Percentiles rank a stretch among this genome's conserved stretches.
Evolutionary conservation across 2,888 invertebrate species (phyloP).

Genomic region (Protonemura montana): DNA sequence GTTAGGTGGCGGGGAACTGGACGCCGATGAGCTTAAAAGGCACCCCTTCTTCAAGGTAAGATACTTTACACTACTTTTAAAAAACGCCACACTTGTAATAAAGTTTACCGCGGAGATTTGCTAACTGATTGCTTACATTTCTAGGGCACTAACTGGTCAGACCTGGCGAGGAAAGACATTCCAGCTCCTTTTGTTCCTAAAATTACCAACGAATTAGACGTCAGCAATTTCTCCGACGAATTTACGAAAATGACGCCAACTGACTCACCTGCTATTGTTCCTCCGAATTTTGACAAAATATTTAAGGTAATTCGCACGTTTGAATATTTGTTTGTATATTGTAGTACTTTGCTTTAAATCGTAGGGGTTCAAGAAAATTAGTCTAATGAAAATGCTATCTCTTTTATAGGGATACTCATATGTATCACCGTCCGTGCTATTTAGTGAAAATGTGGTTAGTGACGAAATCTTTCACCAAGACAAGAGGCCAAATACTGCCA

Average conservation of each 20-base stretch:
- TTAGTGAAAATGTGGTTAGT: constrained; percentile 79
- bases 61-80: neutral
- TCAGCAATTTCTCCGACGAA: constrained; percentile 95
- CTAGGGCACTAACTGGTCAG: constrained; percentile 80
- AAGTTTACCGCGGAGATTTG: neutral
- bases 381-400: neutral
- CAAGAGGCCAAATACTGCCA: constrained; percentile 62
- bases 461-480: constrained; percentile 69
- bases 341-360: too few species aligned
- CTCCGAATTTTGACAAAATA: constrained; percentile 83
- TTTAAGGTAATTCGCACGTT: constrained; percentile 71
- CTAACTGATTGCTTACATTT: constrained; percentile 49
- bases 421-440: constrained; percentile 90
- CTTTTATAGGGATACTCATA: constrained; percentile 85
- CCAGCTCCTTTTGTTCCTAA: constrained; percentile 91
- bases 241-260: constrained; percentile 92
- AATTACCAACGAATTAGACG: constrained; percentile 84
- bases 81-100: too few species aligned
- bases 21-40: constrained; percentile 87
- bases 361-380: neutral
- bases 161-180: constrained; percentile 77
- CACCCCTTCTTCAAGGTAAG: constrained; percentile 86
- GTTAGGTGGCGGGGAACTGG: constrained; percentile 84
- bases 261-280: constrained; percentile 90
- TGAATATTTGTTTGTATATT: neutral